These are phyloP conservation scores for Cheiracanthium punctorium DNA, from an alignment of 2,888 invertebrate species.

Conservation along the genomic window DNA sequence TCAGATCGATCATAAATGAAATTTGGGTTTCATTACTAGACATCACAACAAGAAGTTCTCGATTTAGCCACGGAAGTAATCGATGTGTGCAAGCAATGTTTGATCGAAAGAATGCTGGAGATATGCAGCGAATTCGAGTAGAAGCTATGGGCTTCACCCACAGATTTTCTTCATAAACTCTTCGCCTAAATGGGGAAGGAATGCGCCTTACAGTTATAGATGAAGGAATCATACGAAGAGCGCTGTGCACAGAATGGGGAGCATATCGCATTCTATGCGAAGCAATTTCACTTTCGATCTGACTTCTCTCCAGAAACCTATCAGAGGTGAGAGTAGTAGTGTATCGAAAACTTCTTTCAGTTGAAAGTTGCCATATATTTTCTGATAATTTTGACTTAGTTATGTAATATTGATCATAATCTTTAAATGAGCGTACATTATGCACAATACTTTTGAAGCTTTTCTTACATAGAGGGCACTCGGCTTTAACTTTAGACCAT, in stretches of 20 bases:
- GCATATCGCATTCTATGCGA: conserved; percentile 59
- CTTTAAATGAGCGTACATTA: conserved; percentile 89
- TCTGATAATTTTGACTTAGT: conserved; percentile 57
- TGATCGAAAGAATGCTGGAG: conserved; percentile 79
- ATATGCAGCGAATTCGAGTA: conserved; percentile 84
- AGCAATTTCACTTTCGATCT: conserved; percentile 23
- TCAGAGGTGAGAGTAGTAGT: conserved; percentile 75
- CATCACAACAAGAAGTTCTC: conserved; percentile 86
- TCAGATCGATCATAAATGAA: conserved; percentile 81
- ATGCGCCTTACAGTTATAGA: not conserved
- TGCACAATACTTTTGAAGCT: conserved; percentile 93
- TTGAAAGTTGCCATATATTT: conserved; percentile 66
- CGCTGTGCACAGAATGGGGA: conserved; percentile 57
- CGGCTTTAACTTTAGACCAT: conserved; percentile 96
- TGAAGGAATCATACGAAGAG: not conserved
- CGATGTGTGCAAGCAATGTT: conserved; percentile 88
- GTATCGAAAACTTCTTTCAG: conserved; percentile 74
- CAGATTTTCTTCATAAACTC: conserved; percentile 85
- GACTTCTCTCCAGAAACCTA: conserved; percentile 64
- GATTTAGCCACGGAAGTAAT: conserved; percentile 89
- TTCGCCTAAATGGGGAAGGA: conserved; percentile 77
- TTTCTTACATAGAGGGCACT: conserved; percentile 95
- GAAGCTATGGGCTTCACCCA: conserved; percentile 85
- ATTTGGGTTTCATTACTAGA: conserved; percentile 74
- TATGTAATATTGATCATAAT: conserved; percentile 88